Conservation (phyloP, 1,140 invertebrate species). For the Zaprionus capensis region DNA sequence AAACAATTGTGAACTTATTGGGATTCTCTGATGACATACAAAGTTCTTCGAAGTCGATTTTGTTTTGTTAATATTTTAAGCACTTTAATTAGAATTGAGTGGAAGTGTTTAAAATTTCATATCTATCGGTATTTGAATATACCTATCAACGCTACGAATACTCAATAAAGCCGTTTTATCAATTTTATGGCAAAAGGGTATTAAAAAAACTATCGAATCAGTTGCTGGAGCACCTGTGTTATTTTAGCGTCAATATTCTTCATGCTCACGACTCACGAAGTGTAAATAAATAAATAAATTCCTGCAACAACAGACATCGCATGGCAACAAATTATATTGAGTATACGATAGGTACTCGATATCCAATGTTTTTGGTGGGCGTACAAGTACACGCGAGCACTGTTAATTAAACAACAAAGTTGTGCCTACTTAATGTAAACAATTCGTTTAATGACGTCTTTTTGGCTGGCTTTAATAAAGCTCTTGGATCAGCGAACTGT, state of each 20-base stretch:
- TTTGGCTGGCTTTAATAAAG: constrained; percentile 5
- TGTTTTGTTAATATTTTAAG: neutral
- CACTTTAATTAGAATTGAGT: no score
- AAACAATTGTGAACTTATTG: neutral
- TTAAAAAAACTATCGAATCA: constrained; percentile 9
- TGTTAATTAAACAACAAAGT: constrained; percentile 19
- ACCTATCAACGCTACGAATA: no score
- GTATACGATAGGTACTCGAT: constrained; percentile 31
- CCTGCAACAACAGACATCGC: constrained; percentile 48
- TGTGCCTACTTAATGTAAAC: constrained; percentile 30
- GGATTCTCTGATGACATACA: neutral
- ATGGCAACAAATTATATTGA: constrained; percentile 42
- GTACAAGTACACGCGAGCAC: neutral
- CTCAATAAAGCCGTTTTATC: neutral
- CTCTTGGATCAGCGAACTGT: constrained; percentile 32
- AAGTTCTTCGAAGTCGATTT: neutral
- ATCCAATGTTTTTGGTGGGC: neutral
- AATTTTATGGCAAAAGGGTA: neutral
- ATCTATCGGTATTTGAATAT: no score
- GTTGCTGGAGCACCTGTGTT: constrained; percentile 57
- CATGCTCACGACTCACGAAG: constrained; percentile 47
- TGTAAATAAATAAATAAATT: constrained; percentile 61
- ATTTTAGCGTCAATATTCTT: constrained; percentile 61
- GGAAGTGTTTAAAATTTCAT: no score
- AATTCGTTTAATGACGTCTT: constrained; percentile 17